Base-by-base conservation (phyloP, 1,140 invertebrate species). In the Cydia amplana region DNA sequence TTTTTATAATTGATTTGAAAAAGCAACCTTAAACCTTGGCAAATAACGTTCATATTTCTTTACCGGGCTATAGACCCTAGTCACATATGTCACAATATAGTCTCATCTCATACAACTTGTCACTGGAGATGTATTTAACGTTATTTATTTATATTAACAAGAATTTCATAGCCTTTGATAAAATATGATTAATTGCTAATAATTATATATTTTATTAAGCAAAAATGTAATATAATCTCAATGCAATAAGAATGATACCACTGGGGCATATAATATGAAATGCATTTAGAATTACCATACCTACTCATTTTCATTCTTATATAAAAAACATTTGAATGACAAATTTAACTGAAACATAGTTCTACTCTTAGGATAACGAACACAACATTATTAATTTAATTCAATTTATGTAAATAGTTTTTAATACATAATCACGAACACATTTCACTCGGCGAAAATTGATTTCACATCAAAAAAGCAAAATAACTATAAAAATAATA, bases 401-500 rank as follows among this genome's bases (percentile, higher is more conserved):
- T 55, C n/a, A 55, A 55, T 55, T 18, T 0, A 18, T 55, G 16
- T 55, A 18, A 55, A 55, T 55, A 55, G 7, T 40, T 40, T 40
- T 40, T 40, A 40, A 40, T 40, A 9, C 9, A 49, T n/a, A 49
- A 55, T 55, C n/a, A 55, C 51, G 51, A 55, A n/a, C 51, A 55
- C 51, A 18, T n/a, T 18, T 18, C 16, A 55, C n/a, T 55, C n/a
- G 1, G n/a, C 51, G n/a, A 9, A 63, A 14, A 25, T 32, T 36
- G 32, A 40, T 36, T 32, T 67, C 64, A 32, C 64, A 67, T 36
- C 64, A 0, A 28, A 36, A 67, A 32, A 67, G 28, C 28, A 67
- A 67, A 67, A 28, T 16, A 67, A 67, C 25, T 32, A n/a, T 67
- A 67, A 67, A 67, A 67, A 32, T 67, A 67, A 67, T 67, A 67